Base-by-base conservation (phyloP, 2,888 invertebrate genomes). In the Agelastica alni region DNA sequence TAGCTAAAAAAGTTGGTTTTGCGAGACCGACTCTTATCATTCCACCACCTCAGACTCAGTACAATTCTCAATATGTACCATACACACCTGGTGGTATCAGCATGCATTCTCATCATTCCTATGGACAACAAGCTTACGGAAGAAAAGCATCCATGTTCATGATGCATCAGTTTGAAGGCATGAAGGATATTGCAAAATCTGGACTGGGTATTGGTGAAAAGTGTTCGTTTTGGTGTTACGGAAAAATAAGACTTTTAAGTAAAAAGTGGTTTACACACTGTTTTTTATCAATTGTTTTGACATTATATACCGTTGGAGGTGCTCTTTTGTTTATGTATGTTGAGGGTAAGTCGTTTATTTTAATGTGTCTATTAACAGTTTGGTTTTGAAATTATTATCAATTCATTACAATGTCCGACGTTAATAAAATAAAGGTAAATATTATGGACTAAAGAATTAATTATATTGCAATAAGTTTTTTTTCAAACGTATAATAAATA, bases 201-300 rank as follows among this genome's bases (percentile, higher is more conserved):
- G 92, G 93, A 16, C 77, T 93, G 60, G 91, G 91, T 75, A 85
- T 86, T 28, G 93, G 93, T 55, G 93, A 93, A 75, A 91, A 90
- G 73, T 83, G 85, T 55, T 89, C 89, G 0, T 88, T 86, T 65
- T 90, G 89, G 84, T 77, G 90, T 58, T 91, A 91, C 72, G 86
- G 87, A 60, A 91, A 88, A 79, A 80, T 92, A 59, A 85, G 88
- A 69, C 78, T 84, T 49, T 85, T 86, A 79, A 93, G 92, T 1
- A 86, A 84, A 68, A 85, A 84, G 70, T 93, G 93, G 93, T 93
- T 94, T 72, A 93, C 93, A 30, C 93, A 94, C 77, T 85, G 92
- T 57, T 93, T 93, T 75, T 81, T 95, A 68, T 83, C 89, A 66
- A 72, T 90, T 64, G 85, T 93, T 64, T 83, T 95, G 56, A 78